phyloP scores from a whole-genome alignment of 1,140 invertebrate genomes.

The Apis florea region DNA sequence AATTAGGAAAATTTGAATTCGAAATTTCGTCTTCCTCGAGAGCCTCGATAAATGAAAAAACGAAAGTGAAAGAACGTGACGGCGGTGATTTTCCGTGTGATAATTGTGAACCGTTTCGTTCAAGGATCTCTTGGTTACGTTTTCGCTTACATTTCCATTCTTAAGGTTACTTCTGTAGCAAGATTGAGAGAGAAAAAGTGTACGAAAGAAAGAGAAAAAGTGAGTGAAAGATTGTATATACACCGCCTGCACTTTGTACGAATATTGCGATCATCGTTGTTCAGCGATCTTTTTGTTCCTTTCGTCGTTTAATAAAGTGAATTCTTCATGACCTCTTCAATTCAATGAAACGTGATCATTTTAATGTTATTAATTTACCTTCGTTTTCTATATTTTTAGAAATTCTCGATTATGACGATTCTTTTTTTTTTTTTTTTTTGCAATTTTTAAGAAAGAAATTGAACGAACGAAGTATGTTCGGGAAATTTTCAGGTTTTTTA shows the following conservation, averaged over 20 bases:
- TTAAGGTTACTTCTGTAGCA: slow-evolving; percentile 42
- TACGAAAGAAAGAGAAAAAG: neutral
- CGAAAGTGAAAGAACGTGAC: slow-evolving; percentile 9
- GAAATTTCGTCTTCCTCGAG: neutral
- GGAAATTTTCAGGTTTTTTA: slow-evolving; percentile 65
- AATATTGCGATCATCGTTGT: slow-evolving; percentile 47
- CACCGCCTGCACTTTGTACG: slow-evolving; percentile 60
- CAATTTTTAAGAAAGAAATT: neutral
- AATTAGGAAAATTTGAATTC: neutral
- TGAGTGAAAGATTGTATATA: slow-evolving; percentile 45
- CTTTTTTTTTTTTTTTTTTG: neutral
- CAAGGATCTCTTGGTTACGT: slow-evolving; percentile 57
- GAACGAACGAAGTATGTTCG: slow-evolving; percentile 34
- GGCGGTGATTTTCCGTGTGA: slow-evolving; percentile 45
- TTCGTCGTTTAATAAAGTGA: slow-evolving; percentile 49
- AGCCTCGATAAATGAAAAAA: neutral
- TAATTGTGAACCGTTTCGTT: slow-evolving; percentile 42
- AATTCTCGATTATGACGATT: no score
- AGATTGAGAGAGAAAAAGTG: neutral
- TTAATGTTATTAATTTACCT: no score
- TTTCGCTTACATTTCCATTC: slow-evolving; percentile 54
- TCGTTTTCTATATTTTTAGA: no score
- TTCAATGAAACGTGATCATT: no score
- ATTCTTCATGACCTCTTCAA: slow-evolving; percentile 47
- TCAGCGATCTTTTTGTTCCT: slow-evolving; percentile 41